Evolutionary conservation across 2,888 invertebrate genomes (phyloP).

Genomic region (Poecilobothrus nobilitatus): DNA sequence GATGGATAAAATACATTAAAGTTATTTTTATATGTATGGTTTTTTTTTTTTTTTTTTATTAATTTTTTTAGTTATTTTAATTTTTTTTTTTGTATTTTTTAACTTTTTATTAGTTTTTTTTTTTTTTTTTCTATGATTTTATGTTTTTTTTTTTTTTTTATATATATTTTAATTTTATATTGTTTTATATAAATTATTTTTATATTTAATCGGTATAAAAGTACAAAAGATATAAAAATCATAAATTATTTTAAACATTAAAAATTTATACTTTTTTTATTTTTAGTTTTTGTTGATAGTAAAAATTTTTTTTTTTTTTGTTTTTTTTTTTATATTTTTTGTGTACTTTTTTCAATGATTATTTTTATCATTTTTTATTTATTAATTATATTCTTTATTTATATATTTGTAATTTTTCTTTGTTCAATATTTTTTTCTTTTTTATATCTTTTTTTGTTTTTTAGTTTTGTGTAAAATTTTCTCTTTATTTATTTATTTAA

Average conservation of each 20-base stretch:
- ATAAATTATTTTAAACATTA: not conserved
- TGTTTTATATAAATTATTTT: no score
- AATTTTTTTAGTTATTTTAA: not conserved
- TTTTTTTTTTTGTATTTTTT: not conserved
- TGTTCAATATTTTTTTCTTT: not conserved
- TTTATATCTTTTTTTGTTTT: not conserved
- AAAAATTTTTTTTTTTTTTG: not conserved
- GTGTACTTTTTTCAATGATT: not conserved
- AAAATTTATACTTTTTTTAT: not conserved
- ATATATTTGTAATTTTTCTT: not conserved
- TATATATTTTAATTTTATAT: no score
- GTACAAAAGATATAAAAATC: constrained; percentile 4
- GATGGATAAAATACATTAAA: constrained; percentile 6
- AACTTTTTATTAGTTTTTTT: not conserved
- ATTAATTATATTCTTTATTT: not conserved
- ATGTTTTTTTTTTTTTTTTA: no score
- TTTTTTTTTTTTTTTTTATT: not conserved
- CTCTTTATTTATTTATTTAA: not conserved
- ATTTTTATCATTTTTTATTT: no score
- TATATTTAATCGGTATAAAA: not conserved
- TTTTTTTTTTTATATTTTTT: not conserved
- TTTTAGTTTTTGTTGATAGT: not conserved
- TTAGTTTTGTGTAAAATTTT: not conserved
- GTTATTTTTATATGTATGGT: not conserved
- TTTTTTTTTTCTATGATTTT: not conserved